These are phyloP conservation scores for Poeciliopsis prolifica DNA, from an alignment of 2,113 vertebrate species.

Conservation along the genomic window DNA sequence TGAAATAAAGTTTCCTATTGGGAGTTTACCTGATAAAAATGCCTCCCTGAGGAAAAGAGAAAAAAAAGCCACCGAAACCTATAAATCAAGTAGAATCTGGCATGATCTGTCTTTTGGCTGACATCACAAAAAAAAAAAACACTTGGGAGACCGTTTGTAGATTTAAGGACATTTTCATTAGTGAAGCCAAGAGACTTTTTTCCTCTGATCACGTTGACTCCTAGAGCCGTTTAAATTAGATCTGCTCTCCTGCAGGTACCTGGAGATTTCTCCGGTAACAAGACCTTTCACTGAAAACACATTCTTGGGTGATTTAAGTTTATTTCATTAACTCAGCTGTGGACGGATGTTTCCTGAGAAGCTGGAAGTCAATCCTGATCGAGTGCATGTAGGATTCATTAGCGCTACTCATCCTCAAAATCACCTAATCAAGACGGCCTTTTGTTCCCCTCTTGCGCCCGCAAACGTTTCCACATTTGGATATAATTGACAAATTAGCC, in stretches of 20 bases:
- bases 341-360: constrained; percentile 44
- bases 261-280: constrained; percentile 31
- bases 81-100: background rate
- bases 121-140: background rate
- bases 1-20: too few relatives aligned
- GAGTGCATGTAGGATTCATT: constrained; percentile 35
- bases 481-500: background rate
- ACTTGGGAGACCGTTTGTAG: background rate
- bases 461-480: constrained; percentile 27
- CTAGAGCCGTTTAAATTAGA: constrained; percentile 36
- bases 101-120: constrained; percentile 3
- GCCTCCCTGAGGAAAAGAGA: too few relatives aligned
- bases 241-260: constrained; percentile 15
- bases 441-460: constrained; percentile 2
- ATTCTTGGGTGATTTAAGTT: constrained; percentile 42
- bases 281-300: constrained; percentile 43
- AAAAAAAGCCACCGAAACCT: background rate
- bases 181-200: background rate
- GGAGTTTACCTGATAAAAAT: too few relatives aligned
- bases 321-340: constrained; percentile 29
- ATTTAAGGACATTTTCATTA: constrained; percentile 46
- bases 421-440: constrained; percentile 9
- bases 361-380: constrained; percentile 14
- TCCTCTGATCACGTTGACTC: constrained; percentile 14
- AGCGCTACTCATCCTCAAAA: constrained; percentile 35